Conservation (phyloP, 92 coral and sea anemone genomes). For the Parazoanthus swiftii region DNA sequence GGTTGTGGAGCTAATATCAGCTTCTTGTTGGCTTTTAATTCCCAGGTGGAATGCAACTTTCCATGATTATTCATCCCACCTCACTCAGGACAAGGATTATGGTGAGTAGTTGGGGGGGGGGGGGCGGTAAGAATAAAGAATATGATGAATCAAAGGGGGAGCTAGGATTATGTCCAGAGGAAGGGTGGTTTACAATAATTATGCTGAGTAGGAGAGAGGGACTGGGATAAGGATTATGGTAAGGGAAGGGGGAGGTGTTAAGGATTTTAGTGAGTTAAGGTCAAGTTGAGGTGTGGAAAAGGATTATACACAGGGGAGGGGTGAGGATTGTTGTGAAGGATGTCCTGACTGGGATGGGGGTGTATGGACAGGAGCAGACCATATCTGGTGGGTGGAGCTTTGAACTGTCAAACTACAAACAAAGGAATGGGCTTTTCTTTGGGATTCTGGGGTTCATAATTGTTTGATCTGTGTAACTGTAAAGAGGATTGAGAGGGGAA, state of each 20-base stretch:
- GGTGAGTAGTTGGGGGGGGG: not conserved
- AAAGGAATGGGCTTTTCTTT: not conserved
- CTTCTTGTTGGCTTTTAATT: not conserved
- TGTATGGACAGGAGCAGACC: too few species aligned
- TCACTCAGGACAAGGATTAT: slow-evolving; percentile 76
- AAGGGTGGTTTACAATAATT: not conserved
- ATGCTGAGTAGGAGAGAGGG: not conserved
- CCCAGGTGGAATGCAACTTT: slow-evolving; percentile 97
- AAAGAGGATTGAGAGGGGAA: too few species aligned
- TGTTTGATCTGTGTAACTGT: not conserved
- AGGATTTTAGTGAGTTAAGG: not conserved
- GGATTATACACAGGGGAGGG: too few species aligned
- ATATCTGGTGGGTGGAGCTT: too few species aligned
- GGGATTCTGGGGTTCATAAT: not conserved
- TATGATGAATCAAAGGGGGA: not conserved
- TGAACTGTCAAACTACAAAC: too few species aligned
- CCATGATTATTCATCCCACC: slow-evolving; percentile 88
- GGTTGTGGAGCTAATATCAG: not conserved
- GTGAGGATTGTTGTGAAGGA: not conserved
- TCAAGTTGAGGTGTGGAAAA: too few species aligned
- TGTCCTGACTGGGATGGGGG: too few species aligned
- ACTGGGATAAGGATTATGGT: not conserved
- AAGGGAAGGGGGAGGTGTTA: too few species aligned
- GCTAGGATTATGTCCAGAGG: slow-evolving; percentile 45
- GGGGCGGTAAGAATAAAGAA: not conserved